A percentile compares a stretch with the other conserved stretches of the same genome.
Evolutionary conservation across 2,797 vertebrate species (phyloP).

Genomic region (Premnoplex brunnescens): DNA sequence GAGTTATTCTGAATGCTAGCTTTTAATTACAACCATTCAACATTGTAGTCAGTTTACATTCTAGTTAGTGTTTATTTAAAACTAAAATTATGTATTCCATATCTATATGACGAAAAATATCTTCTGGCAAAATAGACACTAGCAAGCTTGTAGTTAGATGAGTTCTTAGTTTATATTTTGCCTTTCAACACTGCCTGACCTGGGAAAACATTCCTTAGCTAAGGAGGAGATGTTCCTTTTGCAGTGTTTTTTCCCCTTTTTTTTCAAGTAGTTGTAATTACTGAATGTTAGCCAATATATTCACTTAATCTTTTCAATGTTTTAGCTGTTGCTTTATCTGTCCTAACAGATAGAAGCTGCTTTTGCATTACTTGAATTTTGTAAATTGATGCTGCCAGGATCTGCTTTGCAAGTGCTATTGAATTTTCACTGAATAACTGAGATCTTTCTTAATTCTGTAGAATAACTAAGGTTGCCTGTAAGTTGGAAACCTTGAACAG

Average conservation of each 20-base stretch:
- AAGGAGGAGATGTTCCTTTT: neutral
- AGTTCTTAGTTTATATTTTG: neutral
- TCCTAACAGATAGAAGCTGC: constrained; percentile 54
- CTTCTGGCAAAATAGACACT: neutral
- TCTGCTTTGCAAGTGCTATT: constrained; percentile 40
- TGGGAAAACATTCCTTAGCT: neutral
- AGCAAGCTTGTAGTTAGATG: neutral
- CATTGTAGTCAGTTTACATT: neutral
- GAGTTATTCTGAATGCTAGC: neutral
- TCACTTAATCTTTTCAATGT: constrained; percentile 59
- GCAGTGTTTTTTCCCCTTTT: accelerated
- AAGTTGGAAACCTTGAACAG: neutral
- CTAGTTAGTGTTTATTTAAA: neutral
- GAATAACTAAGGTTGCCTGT: constrained; percentile 36
- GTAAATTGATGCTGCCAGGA: constrained; percentile 49
- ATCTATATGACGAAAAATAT: neutral
- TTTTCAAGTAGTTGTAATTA: constrained; percentile 14
- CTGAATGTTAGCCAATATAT: constrained; percentile 19
- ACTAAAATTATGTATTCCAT: neutral
- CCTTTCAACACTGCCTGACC: neutral
- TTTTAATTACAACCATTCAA: neutral
- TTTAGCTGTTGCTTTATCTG: constrained; percentile 51
- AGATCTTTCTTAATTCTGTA: constrained; percentile 20
- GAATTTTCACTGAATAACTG: constrained; percentile 47
- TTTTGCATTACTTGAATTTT: constrained; percentile 64